These are phyloP conservation scores for Coelopa pilipes DNA, from an alignment of 2,888 invertebrate genomes.

Conservation along the genomic window DNA sequence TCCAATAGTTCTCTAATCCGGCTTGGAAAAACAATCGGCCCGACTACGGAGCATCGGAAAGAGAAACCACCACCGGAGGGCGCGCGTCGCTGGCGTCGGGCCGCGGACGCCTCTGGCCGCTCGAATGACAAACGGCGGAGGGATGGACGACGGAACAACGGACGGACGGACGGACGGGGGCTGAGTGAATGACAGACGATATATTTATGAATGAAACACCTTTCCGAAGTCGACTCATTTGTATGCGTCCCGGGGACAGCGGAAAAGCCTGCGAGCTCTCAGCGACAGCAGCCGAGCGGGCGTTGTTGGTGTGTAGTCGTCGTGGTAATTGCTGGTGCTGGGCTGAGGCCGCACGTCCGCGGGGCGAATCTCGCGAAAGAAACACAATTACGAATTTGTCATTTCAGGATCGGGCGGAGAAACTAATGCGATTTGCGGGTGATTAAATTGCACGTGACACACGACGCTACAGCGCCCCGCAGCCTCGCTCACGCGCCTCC, in stretches of 20 bases:
- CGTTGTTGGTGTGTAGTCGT: not conserved
- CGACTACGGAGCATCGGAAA: constrained; percentile 11
- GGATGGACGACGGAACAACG: not conserved
- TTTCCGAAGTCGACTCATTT: constrained; percentile 19
- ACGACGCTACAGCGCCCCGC: not conserved
- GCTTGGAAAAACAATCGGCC: constrained; percentile 29
- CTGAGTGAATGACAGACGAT: constrained; percentile 6
- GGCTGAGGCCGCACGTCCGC: too few relatives aligned
- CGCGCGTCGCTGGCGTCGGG: not conserved
- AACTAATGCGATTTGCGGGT: constrained; percentile 15
- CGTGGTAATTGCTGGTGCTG: not conserved
- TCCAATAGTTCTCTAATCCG: constrained; percentile 24
- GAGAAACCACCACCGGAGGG: not conserved
- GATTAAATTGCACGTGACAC: constrained; percentile 27
- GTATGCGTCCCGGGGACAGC: constrained; percentile 25
- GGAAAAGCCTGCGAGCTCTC: not conserved
- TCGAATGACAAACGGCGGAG: constrained; percentile 24
- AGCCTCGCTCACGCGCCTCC: too few relatives aligned
- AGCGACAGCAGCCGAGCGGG: not conserved
- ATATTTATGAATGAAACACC: constrained; percentile 34
- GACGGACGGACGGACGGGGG: constrained; percentile 9
- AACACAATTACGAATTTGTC: constrained; percentile 8
- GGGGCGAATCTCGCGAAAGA: not conserved
- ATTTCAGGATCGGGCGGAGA: not conserved
- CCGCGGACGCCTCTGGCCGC: not conserved